These are phyloP conservation scores for Venturia canescens DNA, from an alignment of 1,140 invertebrate genomes.

Conservation along the genomic window DNA sequence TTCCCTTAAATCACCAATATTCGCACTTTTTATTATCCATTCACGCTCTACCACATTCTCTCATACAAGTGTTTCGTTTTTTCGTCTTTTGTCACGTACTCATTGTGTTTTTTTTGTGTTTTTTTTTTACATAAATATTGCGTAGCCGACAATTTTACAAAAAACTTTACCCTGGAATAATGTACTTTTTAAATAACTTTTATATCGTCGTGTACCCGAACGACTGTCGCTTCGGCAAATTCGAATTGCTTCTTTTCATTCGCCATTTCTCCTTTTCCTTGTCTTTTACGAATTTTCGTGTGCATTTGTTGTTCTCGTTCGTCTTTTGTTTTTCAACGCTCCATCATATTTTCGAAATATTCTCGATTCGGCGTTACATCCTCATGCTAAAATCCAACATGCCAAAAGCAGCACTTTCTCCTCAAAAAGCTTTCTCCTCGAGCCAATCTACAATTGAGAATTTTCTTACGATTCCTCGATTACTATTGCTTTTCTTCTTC, in stretches of 20 bases:
- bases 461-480: slow-evolving; percentile 24
- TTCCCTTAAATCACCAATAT: too few species aligned
- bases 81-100: slow-evolving; percentile 45
- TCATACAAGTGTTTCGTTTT: slow-evolving; percentile 31
- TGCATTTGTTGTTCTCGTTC: neutral
- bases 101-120: slow-evolving; percentile 43
- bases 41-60: slow-evolving; percentile 53
- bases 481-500: slow-evolving; percentile 53
- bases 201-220: slow-evolving; percentile 47
- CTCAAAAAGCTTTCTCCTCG: neutral
- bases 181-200: slow-evolving; percentile 54
- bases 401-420: neutral
- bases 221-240: slow-evolving; percentile 50
- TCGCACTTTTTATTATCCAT: slow-evolving; percentile 5
- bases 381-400: neutral
- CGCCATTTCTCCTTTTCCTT: slow-evolving; percentile 48
- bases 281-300: neutral
- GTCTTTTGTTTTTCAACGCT: too few species aligned
- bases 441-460: slow-evolving; percentile 27
- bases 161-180: slow-evolving; percentile 73
- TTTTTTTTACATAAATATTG: slow-evolving; percentile 73
- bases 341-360: too few species aligned
- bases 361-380: neutral
- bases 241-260: slow-evolving; percentile 52
- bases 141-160: slow-evolving; percentile 74